These are phyloP conservation scores for Penaeus indicus DNA, from an alignment of 1,140 invertebrate genomes.

Conservation along the genomic window DNA sequence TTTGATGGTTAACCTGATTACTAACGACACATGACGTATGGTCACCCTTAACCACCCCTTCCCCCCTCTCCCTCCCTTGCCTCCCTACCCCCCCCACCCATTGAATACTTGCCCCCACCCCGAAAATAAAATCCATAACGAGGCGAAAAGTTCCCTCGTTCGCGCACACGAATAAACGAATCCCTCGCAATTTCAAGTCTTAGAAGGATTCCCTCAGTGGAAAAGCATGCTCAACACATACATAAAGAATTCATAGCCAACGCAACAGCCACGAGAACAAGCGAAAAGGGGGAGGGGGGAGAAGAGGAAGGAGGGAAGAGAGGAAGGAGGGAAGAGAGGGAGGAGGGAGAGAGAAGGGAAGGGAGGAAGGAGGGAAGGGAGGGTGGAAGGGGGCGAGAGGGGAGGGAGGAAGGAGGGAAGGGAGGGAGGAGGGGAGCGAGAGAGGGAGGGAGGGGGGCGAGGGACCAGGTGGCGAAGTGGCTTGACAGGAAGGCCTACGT, in stretches of 20 bases:
- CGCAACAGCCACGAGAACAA: no score
- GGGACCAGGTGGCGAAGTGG: background rate
- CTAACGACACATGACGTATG: background rate
- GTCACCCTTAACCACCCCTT: background rate
- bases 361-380: background rate
- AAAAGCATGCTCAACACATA: no score
- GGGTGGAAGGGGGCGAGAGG: background rate
- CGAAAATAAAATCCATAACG: background rate
- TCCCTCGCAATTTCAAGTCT: no score
- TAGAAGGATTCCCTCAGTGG: no score
- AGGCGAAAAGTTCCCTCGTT: no score
- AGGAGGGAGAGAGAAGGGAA: no score
- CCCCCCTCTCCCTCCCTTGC: background rate
- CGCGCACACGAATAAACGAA: no score
- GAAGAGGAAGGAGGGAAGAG: no score
- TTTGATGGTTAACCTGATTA: slow-evolving; percentile 15
- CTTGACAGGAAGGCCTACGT: background rate
- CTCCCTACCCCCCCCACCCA: background rate
- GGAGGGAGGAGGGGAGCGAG: background rate
- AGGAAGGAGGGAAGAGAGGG: no score
- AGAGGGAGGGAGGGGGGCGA: background rate
- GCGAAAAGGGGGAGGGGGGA: no score
- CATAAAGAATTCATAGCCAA: no score
- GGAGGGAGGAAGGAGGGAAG: no score
- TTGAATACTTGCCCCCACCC: background rate